Base-by-base conservation (phyloP, 1,140 invertebrate genomes). In the Neuroterus valhalla region DNA sequence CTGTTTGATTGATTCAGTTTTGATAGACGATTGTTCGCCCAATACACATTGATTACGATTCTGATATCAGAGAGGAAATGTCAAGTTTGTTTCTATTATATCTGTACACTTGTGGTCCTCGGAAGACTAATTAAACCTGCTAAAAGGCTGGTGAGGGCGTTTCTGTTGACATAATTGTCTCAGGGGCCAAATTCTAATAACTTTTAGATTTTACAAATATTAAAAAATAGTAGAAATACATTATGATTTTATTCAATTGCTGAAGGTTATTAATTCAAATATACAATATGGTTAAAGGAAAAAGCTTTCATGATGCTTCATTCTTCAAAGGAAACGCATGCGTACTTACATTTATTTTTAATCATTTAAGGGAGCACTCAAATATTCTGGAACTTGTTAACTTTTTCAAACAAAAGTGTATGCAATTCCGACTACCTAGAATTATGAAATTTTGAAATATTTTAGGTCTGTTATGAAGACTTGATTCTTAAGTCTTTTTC, bases 51-150 rank as follows among this genome's bases (percentile, higher is more conserved):
- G 21, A 62, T 31, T 62, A 62, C n/a, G n/a, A 62, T 62, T 62
- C 4, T 31, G 55, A 62, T 26, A 62, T 62, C 31, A 62, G 23
- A 62, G 3, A 31, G 55, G 55, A n/a, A 62, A 62, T 62, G 55
- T 23, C 26, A 23, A 62, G 55, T 62, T 8, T 38, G 23, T 21
- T 71, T 45, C 42, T 71, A 70, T 52, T 4, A 23, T 66, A 38
- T 52, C 48, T 48, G 15, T 68, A 74, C 42, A 74, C n/a, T 23
- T 45, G 66, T 70, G 72, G 52, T 69, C 72, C 67, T 42, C 52
- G 23, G 43, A 42, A 74, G 62, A 45, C n/a, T 69, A 66, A 74
- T 74, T 69, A 26, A 66, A 74, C 23, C 11, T 69, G 62, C 66
- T 74, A 69, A 66, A 74, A 74, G 48, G 23, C 67, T 74, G 66